phyloP scores from a whole-genome alignment of 1,140 invertebrate genomes.

The Lepidurus arcticus region DNA sequence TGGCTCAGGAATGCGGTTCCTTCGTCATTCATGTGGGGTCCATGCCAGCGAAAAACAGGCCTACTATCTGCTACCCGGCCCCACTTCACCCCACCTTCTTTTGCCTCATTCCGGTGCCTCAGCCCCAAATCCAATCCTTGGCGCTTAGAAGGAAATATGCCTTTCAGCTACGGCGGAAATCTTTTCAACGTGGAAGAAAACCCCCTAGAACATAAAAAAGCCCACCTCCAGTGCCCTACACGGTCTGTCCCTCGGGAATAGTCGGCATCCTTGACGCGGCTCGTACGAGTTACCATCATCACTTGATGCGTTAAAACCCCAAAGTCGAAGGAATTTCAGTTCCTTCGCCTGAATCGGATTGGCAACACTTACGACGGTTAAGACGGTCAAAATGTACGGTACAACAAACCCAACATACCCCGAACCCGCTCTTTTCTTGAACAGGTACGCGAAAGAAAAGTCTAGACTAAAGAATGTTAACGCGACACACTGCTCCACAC shows the following conservation, averaged over 20 bases:
- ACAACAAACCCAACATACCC: too few relatives aligned
- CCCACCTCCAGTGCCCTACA: too few relatives aligned
- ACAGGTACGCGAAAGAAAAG: too few relatives aligned
- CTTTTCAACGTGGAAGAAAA: neutral
- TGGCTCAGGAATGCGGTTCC: neutral
- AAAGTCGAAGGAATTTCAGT: neutral
- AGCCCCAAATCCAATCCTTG: neutral
- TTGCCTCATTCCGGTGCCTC: neutral
- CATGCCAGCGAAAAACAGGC: conserved; percentile 13
- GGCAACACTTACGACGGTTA: too few relatives aligned
- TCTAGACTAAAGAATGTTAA: too few relatives aligned
- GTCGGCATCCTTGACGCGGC: neutral
- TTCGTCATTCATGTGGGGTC: conserved; percentile 21
- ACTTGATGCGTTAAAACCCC: neutral
- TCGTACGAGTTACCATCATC: conserved; percentile 9
- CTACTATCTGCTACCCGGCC: neutral
- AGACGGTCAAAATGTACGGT: too few relatives aligned
- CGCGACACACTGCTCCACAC: too few relatives aligned
- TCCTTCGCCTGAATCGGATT: neutral
- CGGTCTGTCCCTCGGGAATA: neutral
- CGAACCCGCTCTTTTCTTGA: too few relatives aligned
- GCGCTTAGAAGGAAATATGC: neutral
- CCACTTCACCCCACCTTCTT: neutral
- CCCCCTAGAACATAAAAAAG: neutral
- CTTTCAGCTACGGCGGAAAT: conserved; percentile 16